Percentiles rank a stretch among this genome's conserved stretches.
Conservation (phyloP, 2,113 vertebrate species). For the Sus scrofa region T2T-Sscrofa CM000814.6:94350001-94350500, state of each 20-base stretch:
- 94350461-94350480: no score
- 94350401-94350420: no score
- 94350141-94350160: background rate
- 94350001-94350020: background rate
- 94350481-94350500: no score
- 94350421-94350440: no score
- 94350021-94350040: background rate
- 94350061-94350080: background rate
- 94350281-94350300: no score
- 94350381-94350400: no score
- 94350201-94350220: background rate
- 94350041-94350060: background rate
- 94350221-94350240: background rate
- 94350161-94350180: background rate
- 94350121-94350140: background rate
- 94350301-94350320: no score
- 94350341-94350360: no score
- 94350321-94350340: no score
- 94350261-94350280: background rate
- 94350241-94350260: constrained; percentile 24
- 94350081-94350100: background rate
- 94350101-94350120: background rate
- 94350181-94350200: background rate
- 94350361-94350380: no score
- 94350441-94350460: no score